phyloP scores from a whole-genome alignment of 2,797 vertebrate species.

The Mormyrus proboscirostris region DNA sequence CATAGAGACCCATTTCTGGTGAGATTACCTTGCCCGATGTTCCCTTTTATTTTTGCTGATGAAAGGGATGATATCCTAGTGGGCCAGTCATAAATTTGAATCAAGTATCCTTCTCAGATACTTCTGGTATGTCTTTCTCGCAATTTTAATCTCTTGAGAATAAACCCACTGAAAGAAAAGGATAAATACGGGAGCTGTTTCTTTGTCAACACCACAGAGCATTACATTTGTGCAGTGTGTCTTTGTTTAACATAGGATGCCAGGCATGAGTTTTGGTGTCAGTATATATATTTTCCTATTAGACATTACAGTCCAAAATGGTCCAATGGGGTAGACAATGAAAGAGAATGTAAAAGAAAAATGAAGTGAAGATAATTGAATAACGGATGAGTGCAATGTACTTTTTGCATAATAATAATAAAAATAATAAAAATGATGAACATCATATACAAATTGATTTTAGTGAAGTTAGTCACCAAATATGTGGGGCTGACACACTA shows the following conservation, averaged over 20 bases:
- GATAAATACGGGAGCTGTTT: neutral
- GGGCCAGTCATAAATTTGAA: neutral
- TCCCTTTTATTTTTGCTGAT: neutral
- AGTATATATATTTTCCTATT: neutral
- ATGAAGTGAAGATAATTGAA: neutral
- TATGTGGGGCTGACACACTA: neutral
- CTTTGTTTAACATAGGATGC: neutral
- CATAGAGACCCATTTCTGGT: conserved; percentile 4
- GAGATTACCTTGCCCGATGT: neutral
- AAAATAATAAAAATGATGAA: neutral
- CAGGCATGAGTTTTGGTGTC: neutral
- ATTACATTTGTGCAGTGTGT: neutral
- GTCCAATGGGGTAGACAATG: neutral
- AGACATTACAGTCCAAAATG: neutral
- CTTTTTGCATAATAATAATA: neutral
- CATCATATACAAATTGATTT: neutral
- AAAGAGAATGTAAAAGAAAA: neutral
- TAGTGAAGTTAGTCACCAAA: neutral
- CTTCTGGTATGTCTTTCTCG: neutral
- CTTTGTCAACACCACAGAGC: neutral
- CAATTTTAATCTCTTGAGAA: neutral
- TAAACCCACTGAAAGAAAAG: neutral
- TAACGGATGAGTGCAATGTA: neutral
- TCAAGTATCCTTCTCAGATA: neutral
- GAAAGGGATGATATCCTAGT: neutral